Percentiles rank a stretch among this genome's conserved stretches.
These are phyloP conservation scores for Mustelus asterias DNA, from an alignment of 2,113 vertebrate species.

Conservation along the genomic window DNA sequence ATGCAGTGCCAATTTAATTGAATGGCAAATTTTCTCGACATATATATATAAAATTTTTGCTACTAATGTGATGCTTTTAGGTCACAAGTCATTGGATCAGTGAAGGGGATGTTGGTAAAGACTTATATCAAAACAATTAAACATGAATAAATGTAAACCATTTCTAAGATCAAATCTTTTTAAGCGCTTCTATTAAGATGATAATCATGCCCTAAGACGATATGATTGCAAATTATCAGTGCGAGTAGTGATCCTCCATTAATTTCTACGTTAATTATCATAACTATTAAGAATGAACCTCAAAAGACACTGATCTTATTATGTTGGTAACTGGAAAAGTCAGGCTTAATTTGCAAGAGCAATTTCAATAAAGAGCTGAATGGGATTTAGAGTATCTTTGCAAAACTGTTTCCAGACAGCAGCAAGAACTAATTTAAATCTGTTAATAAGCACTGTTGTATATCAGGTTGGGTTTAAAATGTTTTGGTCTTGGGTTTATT, in stretches of 20 bases:
- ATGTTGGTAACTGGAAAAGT: not conserved
- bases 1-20: not conserved
- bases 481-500: not conserved
- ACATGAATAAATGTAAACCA: not conserved
- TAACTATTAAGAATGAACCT: not conserved
- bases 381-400: constrained; percentile 7
- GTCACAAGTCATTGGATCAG: not conserved
- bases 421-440: not conserved
- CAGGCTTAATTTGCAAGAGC: not conserved
- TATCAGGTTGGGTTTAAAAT: not conserved
- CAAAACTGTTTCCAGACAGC: not conserved
- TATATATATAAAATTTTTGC: not conserved
- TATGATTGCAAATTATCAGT: constrained; percentile 14
- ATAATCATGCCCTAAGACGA: constrained; percentile 23
- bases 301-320: not conserved
- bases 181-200: not conserved
- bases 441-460: not conserved
- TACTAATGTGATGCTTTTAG: not conserved
- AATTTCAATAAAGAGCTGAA: not conserved
- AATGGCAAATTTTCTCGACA: not conserved
- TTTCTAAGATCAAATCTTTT: constrained; percentile 2
- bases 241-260: not conserved
- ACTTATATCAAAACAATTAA: not conserved
- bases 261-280: constrained; percentile 15
- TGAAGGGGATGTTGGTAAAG: not conserved